Base-by-base conservation (phyloP, 2,113 vertebrate genomes). In the Tenebrosternarchus preto region DNA sequence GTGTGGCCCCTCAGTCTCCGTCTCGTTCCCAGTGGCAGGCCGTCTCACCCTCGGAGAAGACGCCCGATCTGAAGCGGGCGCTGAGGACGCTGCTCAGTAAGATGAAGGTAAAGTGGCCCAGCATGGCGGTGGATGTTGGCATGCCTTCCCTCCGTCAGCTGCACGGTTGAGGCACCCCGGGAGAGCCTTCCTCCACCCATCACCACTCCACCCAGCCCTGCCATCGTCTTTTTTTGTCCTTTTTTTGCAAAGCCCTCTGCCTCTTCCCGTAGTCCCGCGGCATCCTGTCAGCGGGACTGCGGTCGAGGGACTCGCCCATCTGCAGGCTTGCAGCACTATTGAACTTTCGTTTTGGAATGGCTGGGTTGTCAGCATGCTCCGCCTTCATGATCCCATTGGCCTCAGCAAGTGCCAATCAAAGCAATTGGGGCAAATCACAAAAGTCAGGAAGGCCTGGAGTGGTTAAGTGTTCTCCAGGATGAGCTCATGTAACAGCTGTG, bases 11-110 rank as follows among this genome's bases (percentile, higher is more conserved):
- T 88, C 79, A 86, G 83, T 85, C 29, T 91, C 85, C 91, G 90
- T 93, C 90, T 93, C 91, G 91, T 94, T 89, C 90, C 84, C 91
- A 93, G 92, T 94, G 93, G 93, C 92, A 93, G 92, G 91, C 92
- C 1, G 92, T 92, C 79, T 93, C 93, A 7, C 92, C 92, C 43
- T 92, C 92, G 91, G 93, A 94, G 92, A 94, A 93, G 93, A 94
- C 93, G 88, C 93, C 93, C 71, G 93, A 94, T 91, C 91, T 93
- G 92, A 94, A 94, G 93, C 93, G 93, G 89, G 93, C 93, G 81
- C 92, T 94, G 92, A 91, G 93, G 93, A 93, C 90, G 86, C 90
- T 94, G 87, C 93, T 94, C 93, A 94, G 93, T 94, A 94, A 94
- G 85, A 93, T 93, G 91, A 94, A 94, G 93, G 93, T 94, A 94